Conservation (phyloP, 1,140 invertebrate species). For the Sycophila sp. region DNA sequence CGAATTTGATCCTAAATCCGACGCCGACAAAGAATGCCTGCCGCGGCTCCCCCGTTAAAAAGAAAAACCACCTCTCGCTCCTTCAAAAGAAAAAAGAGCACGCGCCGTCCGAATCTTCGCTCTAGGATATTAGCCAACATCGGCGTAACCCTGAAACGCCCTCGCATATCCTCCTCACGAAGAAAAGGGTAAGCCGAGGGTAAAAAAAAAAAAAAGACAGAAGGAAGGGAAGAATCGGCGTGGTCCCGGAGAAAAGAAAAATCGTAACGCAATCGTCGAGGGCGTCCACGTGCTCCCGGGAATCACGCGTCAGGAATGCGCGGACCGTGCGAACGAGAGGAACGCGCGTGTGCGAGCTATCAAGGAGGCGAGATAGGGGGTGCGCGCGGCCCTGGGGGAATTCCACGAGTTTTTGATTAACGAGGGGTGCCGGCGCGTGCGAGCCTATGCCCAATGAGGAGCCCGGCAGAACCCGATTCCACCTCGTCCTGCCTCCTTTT, state of each 20-base stretch:
- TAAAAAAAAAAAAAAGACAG: too few relatives aligned
- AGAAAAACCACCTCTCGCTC: too few relatives aligned
- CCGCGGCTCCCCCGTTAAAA: too few relatives aligned
- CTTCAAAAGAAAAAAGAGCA: background rate
- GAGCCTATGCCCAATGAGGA: slow-evolving; percentile 25
- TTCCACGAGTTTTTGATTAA: slow-evolving; percentile 39
- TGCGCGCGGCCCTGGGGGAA: slow-evolving; percentile 5
- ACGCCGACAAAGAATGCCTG: too few relatives aligned
- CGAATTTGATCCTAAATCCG: too few relatives aligned
- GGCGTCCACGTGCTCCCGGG: background rate
- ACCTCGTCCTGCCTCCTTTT: background rate
- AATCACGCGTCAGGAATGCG: slow-evolving; percentile 29
- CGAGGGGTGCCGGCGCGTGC: slow-evolving; percentile 35
- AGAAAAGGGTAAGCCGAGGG: background rate
- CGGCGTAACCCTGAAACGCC: background rate
- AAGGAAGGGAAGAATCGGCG: too few relatives aligned
- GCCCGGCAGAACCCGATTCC: background rate
- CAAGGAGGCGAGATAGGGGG: too few relatives aligned
- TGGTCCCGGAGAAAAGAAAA: background rate
- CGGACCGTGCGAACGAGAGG: slow-evolving; percentile 26
- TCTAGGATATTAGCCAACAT: too few relatives aligned
- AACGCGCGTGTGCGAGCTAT: background rate
- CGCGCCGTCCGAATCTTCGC: background rate
- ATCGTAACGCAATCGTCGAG: background rate
- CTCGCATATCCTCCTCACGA: background rate